phyloP scores from a whole-genome alignment of 1,140 invertebrate genomes.

The Cotesia chilonis region DNA sequence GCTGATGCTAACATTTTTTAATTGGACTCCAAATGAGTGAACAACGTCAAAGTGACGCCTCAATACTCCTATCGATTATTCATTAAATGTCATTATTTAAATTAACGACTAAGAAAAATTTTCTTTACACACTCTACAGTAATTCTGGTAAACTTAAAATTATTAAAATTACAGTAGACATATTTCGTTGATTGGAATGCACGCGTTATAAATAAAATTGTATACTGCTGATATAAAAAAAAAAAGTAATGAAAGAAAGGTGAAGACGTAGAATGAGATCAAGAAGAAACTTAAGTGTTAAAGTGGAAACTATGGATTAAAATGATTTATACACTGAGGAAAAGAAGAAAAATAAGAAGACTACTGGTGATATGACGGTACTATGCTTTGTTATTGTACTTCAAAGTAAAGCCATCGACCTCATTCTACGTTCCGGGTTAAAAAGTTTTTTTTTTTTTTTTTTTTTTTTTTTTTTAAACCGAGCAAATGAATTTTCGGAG shows the following conservation, averaged over 20 bases:
- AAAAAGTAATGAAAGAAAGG: slow-evolving; percentile 5
- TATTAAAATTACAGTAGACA: too few relatives aligned
- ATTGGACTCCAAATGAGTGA: slow-evolving; percentile 35
- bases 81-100: slow-evolving; percentile 9
- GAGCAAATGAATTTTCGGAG: slow-evolving; percentile 12
- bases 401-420: slow-evolving; percentile 32
- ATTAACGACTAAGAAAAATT: slow-evolving; percentile 18
- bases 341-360: background rate
- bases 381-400: slow-evolving; percentile 31
- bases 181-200: too few relatives aligned
- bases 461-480: background rate
- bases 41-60: slow-evolving; percentile 14
- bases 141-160: too few relatives aligned
- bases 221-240: background rate
- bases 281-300: slow-evolving; percentile 3
- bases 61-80: slow-evolving; percentile 20
- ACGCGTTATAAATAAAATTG: too few relatives aligned
- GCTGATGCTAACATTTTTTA: slow-evolving; percentile 33
- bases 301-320: slow-evolving; percentile 4
- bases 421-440: slow-evolving; percentile 10
- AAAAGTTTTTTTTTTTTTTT: background rate
- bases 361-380: background rate
- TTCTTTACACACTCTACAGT: background rate
- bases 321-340: background rate
- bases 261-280: background rate